Evolutionary conservation across 2,888 invertebrate genomes (phyloP).

Genomic region (Drosophila pullipes): DNA sequence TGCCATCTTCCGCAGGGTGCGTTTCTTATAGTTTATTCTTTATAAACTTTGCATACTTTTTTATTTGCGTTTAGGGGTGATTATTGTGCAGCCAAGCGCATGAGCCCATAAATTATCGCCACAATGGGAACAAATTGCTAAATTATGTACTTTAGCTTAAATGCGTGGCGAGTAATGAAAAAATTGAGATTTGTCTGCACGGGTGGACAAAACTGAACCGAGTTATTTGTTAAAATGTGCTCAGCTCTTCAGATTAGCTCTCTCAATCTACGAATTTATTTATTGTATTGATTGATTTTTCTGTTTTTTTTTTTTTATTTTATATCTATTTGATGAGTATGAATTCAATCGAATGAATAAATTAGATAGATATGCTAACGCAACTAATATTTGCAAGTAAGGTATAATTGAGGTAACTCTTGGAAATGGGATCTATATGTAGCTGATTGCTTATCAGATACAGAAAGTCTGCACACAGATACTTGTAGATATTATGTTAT

Average conservation of each 20-base stretch:
- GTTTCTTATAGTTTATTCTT: conserved; percentile 1
- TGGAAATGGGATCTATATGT: no score
- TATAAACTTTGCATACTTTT: conserved; percentile 38
- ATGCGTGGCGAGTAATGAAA: background rate
- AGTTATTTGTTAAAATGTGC: background rate
- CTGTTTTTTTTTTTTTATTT: no score
- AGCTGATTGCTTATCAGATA: no score
- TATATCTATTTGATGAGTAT: no score
- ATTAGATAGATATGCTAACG: no score
- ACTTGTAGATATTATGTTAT: no score
- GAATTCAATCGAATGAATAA: no score
- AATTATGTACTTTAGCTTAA: background rate
- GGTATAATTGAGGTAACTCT: no score
- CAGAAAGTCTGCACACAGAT: no score
- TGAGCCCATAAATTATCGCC: conserved; percentile 12
- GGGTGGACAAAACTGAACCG: background rate
- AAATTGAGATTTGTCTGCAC: conserved; percentile 9
- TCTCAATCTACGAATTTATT: background rate
- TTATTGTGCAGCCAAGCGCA: conserved; percentile 42
- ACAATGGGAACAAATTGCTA: background rate
- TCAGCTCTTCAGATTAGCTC: background rate
- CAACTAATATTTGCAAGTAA: no score
- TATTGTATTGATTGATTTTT: background rate
- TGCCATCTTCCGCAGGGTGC: background rate
- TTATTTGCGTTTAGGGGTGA: conserved; percentile 31